Percentiles rank a stretch among this genome's conserved stretches.
These are phyloP conservation scores for Periphyllus acericola DNA, from an alignment of 2,888 invertebrate genomes.

Conservation along the genomic window DNA sequence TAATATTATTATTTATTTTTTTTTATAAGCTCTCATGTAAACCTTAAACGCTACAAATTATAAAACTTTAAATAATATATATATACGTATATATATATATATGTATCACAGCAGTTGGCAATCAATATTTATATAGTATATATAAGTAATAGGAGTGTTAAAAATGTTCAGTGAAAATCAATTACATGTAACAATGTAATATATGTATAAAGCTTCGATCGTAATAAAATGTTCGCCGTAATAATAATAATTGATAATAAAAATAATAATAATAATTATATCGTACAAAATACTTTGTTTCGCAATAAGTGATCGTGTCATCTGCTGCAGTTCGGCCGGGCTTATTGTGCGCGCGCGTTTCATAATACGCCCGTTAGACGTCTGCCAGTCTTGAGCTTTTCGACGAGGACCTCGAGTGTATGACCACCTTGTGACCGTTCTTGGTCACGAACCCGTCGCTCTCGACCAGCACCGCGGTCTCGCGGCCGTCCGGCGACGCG, in stretches of 20 bases:
- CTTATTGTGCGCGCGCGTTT: no score
- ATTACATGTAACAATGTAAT: not conserved
- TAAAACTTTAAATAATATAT: not conserved
- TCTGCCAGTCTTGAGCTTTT: slow-evolving; percentile 84
- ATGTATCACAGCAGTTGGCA: slow-evolving; percentile 45
- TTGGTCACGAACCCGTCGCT: slow-evolving; percentile 84
- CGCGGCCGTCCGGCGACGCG: slow-evolving; percentile 69
- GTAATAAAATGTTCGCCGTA: no score
- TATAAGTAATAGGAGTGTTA: not conserved
- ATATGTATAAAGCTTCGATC: not conserved
- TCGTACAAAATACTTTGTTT: not conserved
- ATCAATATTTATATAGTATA: not conserved
- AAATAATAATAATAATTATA: no score
- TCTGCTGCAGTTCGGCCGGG: no score
- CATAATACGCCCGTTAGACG: slow-evolving; percentile 73
- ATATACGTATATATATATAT: no score
- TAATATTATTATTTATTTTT: not conserved
- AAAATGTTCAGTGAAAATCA: not conserved
- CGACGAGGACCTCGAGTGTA: slow-evolving; percentile 87
- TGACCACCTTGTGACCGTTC: slow-evolving; percentile 90
- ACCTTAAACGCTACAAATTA: slow-evolving; percentile 48
- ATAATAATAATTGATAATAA: no score
- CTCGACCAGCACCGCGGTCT: slow-evolving; percentile 87
- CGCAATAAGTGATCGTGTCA: no score
- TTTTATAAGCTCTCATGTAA: slow-evolving; percentile 37